A percentile compares a stretch with the other conserved stretches of the same genome.
Evolutionary conservation across 2,888 invertebrate genomes (phyloP).

Genomic region (Himalopsyche tibetana): DNA sequence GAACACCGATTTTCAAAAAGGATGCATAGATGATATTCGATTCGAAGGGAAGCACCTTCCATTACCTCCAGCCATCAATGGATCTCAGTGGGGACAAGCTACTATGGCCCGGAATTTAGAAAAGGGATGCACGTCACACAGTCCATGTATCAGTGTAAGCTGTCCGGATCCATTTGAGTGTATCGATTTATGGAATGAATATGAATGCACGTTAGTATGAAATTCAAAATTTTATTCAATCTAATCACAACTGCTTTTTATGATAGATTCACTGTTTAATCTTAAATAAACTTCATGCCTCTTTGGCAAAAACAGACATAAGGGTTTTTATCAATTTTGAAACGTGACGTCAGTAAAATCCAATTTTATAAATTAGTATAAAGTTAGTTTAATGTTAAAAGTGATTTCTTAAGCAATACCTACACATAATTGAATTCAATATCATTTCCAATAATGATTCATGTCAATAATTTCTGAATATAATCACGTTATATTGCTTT

Average conservation of each 20-base stretch:
- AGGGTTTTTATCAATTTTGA: too few species aligned
- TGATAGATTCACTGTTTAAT: too few species aligned
- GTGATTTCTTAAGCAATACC: too few species aligned
- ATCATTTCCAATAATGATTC: too few species aligned
- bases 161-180: conserved; percentile 75
- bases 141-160: conserved; percentile 74
- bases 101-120: conserved; percentile 73
- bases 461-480: too few species aligned
- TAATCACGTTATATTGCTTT: too few species aligned
- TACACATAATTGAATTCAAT: too few species aligned
- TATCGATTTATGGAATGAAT: conserved; percentile 77
- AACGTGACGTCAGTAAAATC: too few species aligned
- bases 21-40: conserved; percentile 68
- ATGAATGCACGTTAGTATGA: conserved; percentile 76
- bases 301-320: too few species aligned
- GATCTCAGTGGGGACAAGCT: conserved; percentile 74
- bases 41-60: conserved; percentile 77
- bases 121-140: conserved; percentile 75
- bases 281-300: too few species aligned
- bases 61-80: conserved; percentile 73
- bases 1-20: conserved; percentile 73
- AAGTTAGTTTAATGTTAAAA: too few species aligned
- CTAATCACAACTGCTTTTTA: not conserved
- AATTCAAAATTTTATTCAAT: conserved; percentile 27
- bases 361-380: too few species aligned